Evolutionary conservation across 1,140 invertebrate genomes (phyloP).

Genomic region (Drosophila pectinifera): DNA sequence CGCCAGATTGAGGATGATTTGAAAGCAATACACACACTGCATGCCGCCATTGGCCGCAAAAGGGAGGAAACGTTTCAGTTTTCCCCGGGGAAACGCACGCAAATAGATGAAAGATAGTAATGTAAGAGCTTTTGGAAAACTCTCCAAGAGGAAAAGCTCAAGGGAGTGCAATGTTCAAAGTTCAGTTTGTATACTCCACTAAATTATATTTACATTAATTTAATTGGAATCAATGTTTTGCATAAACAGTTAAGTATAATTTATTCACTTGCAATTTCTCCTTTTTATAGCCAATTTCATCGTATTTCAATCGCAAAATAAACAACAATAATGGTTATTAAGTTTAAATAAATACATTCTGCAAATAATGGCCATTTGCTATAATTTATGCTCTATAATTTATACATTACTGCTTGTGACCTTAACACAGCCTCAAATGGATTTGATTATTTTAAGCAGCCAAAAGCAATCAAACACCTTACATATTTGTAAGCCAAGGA

Average conservation of each 20-base stretch:
- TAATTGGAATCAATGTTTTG: not conserved
- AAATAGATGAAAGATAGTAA: constrained; percentile 1
- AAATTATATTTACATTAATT: not conserved
- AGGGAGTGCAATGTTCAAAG: not conserved
- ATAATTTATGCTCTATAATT: not conserved
- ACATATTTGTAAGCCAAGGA: not conserved
- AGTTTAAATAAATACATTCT: not conserved
- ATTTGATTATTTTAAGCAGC: no score
- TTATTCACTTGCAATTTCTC: no score
- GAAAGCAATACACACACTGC: constrained; percentile 35
- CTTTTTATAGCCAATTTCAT: no score
- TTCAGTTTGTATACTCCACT: not conserved
- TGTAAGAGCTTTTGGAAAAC: not conserved
- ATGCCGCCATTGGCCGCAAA: constrained; percentile 4
- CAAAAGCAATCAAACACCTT: not conserved
- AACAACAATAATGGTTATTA: not conserved
- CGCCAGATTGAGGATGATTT: constrained; percentile 46
- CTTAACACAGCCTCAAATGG: no score
- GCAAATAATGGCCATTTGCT: not conserved
- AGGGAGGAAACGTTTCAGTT: constrained; percentile 6
- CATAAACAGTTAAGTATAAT: not conserved
- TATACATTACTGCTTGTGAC: no score
- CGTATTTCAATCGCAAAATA: not conserved
- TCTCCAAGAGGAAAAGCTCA: not conserved
- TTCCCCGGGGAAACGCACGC: not conserved